Evolutionary conservation across 2,113 vertebrate species (phyloP).

Genomic region (Podocnemis expansa): DNA sequence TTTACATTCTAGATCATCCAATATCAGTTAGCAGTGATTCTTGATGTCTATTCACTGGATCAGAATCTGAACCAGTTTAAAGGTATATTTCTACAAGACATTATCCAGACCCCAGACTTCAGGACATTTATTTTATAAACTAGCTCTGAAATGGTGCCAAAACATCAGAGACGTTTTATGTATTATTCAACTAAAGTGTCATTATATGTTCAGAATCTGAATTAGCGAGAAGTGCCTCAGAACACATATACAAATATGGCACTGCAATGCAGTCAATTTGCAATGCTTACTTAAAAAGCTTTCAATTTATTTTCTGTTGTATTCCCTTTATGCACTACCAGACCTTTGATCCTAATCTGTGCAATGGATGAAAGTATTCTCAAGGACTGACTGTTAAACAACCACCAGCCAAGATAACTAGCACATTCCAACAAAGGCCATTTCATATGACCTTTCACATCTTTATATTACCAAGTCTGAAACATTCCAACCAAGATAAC

Average conservation of each 20-base stretch:
- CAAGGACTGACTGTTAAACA: not conserved
- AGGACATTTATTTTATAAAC: not conserved
- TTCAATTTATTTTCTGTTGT: not conserved
- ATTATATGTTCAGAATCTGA: not conserved
- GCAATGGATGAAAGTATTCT: not conserved
- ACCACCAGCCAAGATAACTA: not conserved
- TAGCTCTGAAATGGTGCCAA: not conserved
- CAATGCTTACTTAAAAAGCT: not conserved
- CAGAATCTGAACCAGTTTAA: slow-evolving; percentile 12
- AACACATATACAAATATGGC: not conserved
- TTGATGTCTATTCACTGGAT: slow-evolving; percentile 11
- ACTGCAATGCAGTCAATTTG: not conserved
- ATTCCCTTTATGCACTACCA: not conserved
- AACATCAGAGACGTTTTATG: not conserved
- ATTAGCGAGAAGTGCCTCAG: not conserved
- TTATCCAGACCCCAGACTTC: slow-evolving; percentile 6
- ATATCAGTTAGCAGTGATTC: not conserved
- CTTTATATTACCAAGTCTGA: not conserved
- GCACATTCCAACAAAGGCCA: not conserved
- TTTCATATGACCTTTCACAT: slow-evolving; percentile 4
- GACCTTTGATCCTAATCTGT: not conserved
- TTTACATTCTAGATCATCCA: slow-evolving; percentile 16
- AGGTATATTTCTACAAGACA: not conserved
- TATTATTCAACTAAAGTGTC: not conserved
- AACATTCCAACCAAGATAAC: slow-evolving; percentile 46